Evolutionary conservation across 2,113 vertebrate species (phyloP).

Genomic region (Tachycineta bicolor): DNA sequence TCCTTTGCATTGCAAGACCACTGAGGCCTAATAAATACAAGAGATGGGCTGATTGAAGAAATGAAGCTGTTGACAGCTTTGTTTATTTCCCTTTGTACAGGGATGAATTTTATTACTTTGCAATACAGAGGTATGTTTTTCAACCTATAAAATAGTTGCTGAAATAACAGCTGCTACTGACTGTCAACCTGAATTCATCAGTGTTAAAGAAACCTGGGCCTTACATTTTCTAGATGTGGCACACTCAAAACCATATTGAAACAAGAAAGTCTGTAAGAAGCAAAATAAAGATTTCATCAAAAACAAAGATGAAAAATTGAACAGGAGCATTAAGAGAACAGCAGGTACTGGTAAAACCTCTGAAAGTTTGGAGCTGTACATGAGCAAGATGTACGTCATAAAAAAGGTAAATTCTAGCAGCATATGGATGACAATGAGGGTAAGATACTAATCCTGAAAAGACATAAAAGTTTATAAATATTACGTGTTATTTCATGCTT

Average conservation of each 20-base stretch:
- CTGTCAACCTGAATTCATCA: not conserved
- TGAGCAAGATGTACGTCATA: not conserved
- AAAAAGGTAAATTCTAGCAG: not conserved
- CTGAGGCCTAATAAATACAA: not conserved
- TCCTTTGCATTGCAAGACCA: not conserved
- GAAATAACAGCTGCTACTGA: not conserved
- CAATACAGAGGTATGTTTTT: not conserved
- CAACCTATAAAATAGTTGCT: not conserved
- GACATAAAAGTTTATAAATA: not conserved
- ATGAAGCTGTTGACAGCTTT: not conserved
- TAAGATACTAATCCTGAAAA: not conserved
- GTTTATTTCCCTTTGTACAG: not conserved
- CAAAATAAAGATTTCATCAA: not conserved
- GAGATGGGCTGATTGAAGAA: not conserved
- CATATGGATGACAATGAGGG: not conserved
- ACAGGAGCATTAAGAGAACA: not conserved
- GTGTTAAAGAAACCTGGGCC: not conserved
- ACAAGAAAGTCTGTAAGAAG: not conserved
- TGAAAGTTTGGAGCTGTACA: not conserved
- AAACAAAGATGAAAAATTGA: not conserved
- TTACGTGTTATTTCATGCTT: not conserved
- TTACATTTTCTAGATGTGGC: not conserved
- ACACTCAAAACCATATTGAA: not conserved
- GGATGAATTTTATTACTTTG: not conserved
- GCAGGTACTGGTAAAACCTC: not conserved